These are phyloP conservation scores for Zeuzera pyrina DNA, from an alignment of 2,888 invertebrate genomes.

Conservation along the genomic window DNA sequence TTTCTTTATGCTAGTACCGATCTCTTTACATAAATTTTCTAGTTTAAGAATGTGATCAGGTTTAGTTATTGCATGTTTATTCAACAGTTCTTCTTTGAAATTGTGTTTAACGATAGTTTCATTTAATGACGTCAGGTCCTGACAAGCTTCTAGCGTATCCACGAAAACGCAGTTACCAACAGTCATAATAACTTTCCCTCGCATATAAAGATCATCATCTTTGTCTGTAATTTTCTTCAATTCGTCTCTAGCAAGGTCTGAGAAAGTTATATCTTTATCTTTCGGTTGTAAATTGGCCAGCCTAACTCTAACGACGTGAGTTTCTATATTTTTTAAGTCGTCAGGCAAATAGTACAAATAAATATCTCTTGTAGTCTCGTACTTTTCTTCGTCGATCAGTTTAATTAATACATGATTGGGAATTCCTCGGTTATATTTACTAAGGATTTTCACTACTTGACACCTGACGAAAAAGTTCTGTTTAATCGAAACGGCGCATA, in stretches of 20 bases:
- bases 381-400: slow-evolving; percentile 74
- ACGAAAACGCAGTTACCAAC: slow-evolving; percentile 77
- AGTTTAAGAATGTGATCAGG: slow-evolving; percentile 62
- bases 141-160: slow-evolving; percentile 73
- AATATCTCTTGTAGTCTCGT: slow-evolving; percentile 43
- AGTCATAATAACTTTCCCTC: slow-evolving; percentile 67
- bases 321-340: slow-evolving; percentile 55
- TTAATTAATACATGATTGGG: slow-evolving; percentile 57
- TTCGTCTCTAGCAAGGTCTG: slow-evolving; percentile 35
- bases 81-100: slow-evolving; percentile 65
- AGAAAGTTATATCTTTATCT: slow-evolving; percentile 53
- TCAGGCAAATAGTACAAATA: slow-evolving; percentile 65
- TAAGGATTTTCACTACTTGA: slow-evolving; percentile 61
- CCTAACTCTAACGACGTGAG: slow-evolving; percentile 48
- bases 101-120: slow-evolving; percentile 67
- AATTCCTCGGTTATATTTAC: slow-evolving; percentile 31
- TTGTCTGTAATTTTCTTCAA: slow-evolving; percentile 35
- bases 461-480: slow-evolving; percentile 68
- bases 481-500: slow-evolving; percentile 68
- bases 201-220: slow-evolving; percentile 45
- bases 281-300: slow-evolving; percentile 47
- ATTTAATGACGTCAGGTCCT: slow-evolving; percentile 59
- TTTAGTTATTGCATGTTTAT: slow-evolving; percentile 46
- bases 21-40: slow-evolving; percentile 48
- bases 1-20: slow-evolving; percentile 17